These are phyloP conservation scores for Corythoichthys intestinalis DNA, from an alignment of 2,113 vertebrate species.

Conservation along the genomic window DNA sequence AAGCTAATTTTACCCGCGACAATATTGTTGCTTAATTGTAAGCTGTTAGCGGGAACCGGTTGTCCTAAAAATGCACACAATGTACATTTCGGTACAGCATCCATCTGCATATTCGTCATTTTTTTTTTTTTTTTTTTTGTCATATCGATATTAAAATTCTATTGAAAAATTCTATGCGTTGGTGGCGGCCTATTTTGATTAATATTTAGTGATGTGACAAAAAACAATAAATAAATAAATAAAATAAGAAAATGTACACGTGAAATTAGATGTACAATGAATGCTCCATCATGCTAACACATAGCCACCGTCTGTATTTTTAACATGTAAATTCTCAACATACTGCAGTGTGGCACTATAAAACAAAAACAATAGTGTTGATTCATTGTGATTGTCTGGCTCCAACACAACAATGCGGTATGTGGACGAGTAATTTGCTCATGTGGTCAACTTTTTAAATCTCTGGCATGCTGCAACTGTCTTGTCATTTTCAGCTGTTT, in stretches of 20 bases:
- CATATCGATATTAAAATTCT: background rate
- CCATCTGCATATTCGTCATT: background rate
- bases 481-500: constrained; percentile 53
- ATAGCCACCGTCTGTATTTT: background rate
- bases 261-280: background rate
- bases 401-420: constrained; percentile 12
- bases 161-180: too few species aligned
- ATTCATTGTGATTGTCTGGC: constrained; percentile 2
- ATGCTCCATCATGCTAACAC: background rate
- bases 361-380: constrained; percentile 11
- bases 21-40: background rate
- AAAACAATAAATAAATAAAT: background rate
- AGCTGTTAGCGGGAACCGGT: background rate
- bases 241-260: background rate
- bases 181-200: background rate
- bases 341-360: background rate
- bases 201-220: background rate
- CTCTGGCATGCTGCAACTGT: constrained; percentile 52
- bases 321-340: background rate
- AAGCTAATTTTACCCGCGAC: background rate
- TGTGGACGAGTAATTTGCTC: constrained; percentile 20
- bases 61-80: background rate
- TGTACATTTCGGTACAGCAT: background rate
- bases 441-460: constrained; percentile 33
- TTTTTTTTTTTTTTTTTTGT: background rate